Conservation (phyloP, 92 coral and sea anemone species). For the Siderastrea siderea region DNA sequence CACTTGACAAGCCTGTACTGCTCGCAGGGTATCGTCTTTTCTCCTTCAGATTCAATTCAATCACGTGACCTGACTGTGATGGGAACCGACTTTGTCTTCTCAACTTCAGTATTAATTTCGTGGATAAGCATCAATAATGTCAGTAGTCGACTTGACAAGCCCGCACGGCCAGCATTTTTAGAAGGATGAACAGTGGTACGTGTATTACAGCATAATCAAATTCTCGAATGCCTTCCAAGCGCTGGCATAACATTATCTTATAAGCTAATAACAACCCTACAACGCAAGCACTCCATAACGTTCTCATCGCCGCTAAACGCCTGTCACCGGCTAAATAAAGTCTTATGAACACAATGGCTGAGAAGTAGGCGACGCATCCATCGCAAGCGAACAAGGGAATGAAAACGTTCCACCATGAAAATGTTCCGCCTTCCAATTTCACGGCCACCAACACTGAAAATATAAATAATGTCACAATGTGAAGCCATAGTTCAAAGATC, state of each 20-base stretch:
- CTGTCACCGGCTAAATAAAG: slow-evolving; percentile 84
- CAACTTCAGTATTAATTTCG: neutral
- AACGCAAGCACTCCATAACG: slow-evolving; percentile 87
- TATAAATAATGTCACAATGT: slow-evolving; percentile 74
- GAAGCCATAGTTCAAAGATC: slow-evolving; percentile 96
- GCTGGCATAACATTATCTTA: slow-evolving; percentile 87
- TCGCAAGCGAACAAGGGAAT: slow-evolving; percentile 94
- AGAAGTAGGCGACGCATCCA: slow-evolving; percentile 95
- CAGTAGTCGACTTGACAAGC: slow-evolving; percentile 90
- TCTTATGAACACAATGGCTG: slow-evolving; percentile 95
- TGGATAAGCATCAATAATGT: neutral
- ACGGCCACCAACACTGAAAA: slow-evolving; percentile 91
- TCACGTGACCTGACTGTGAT: neutral
- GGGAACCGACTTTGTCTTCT: neutral
- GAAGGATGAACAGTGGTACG: slow-evolving; percentile 89
- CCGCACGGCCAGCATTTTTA: slow-evolving; percentile 87
- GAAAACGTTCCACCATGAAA: slow-evolving; percentile 98
- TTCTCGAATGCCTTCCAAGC: slow-evolving; percentile 73
- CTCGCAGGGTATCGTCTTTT: neutral
- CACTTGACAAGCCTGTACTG: neutral
- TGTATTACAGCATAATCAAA: slow-evolving; percentile 87
- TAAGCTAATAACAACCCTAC: slow-evolving; percentile 75
- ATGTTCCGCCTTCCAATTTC: slow-evolving; percentile 80
- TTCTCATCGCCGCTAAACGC: slow-evolving; percentile 90
- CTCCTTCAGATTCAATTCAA: neutral